These are phyloP conservation scores for Uropsilus gracilis DNA, from an alignment of 2,113 vertebrate genomes.

Conservation along the genomic window DNA sequence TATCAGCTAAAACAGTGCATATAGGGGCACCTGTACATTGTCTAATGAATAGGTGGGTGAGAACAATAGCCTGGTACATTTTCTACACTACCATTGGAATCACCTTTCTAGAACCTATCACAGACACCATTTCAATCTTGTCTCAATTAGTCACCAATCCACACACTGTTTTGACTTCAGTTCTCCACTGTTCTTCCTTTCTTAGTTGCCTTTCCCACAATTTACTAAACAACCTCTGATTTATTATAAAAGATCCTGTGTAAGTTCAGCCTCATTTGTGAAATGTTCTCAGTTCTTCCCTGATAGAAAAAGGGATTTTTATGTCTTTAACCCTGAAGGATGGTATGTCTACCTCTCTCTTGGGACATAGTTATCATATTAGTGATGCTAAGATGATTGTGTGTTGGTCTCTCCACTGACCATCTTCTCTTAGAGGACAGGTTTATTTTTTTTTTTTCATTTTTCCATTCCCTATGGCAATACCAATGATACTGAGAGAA, in stretches of 20 bases:
- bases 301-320: background rate
- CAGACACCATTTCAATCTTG: background rate
- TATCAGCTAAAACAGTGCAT: background rate
- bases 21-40: rapidly evolving
- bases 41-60: background rate
- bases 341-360: background rate
- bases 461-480: background rate
- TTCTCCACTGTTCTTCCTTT: background rate
- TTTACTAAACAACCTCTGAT: background rate
- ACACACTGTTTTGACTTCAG: background rate
- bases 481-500: background rate
- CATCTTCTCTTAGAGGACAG: background rate
- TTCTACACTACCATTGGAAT: background rate
- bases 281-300: background rate
- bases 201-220: background rate
- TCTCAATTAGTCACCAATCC: background rate
- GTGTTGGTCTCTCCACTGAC: background rate
- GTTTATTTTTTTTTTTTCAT: background rate
- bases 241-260: background rate
- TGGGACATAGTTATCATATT: background rate
- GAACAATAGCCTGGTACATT: background rate
- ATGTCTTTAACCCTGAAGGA: background rate
- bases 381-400: background rate
- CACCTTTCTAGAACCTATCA: background rate
- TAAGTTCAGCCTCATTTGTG: background rate